Evolutionary conservation across 1,140 invertebrate genomes (phyloP), one percentile per base, ranked within the genome.

Genomic region (Danaus melanippus): DNA sequence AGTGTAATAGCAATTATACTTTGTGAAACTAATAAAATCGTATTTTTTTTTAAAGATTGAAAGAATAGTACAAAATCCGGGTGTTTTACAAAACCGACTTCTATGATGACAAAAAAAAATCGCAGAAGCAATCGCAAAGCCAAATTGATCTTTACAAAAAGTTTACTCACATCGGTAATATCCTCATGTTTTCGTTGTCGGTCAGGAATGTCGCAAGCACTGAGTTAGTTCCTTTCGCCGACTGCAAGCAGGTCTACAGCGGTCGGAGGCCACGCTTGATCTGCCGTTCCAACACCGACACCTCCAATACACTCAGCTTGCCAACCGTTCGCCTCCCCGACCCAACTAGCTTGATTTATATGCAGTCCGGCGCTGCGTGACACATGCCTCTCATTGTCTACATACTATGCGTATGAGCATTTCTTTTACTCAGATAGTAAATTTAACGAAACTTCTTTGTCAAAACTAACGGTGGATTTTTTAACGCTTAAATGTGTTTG

Each of bases 241-340:
- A 62, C 52, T 70, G 62, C 52, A 68, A 68, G 71, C 70, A 81
- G 76, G 81, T 84, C 75, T 66, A 72, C 66, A 72, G 64, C 68
- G 69, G 60, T 71, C 77, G 77, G 73, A 67, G 71, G 77, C 76
- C 77, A 76, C 76, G 71, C 64, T 76, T 76, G 79, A 69, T 80
- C 70, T 84, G 80, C 57, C 71, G 71, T 59, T 69, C 64, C 59
- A 62, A 67, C 60, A 62, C 62, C 58, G 59, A 69, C 69, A 74
- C 66, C 69, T 69, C 57, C 56, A 65, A 69, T 75, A 75, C 74
- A 69, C 64, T 69, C 68, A 62, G 61, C 56, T 66, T 62, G 56
- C 47, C 47, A 61, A 56, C 64, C 63, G 66, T 59, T 65, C 63
- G 70, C 64, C 55, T 56, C 66, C 62, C 58, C 68, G 56, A 64